Evolutionary conservation across 2,797 vertebrate species (phyloP).

Genomic region (Clarias laeviceps): DNA sequence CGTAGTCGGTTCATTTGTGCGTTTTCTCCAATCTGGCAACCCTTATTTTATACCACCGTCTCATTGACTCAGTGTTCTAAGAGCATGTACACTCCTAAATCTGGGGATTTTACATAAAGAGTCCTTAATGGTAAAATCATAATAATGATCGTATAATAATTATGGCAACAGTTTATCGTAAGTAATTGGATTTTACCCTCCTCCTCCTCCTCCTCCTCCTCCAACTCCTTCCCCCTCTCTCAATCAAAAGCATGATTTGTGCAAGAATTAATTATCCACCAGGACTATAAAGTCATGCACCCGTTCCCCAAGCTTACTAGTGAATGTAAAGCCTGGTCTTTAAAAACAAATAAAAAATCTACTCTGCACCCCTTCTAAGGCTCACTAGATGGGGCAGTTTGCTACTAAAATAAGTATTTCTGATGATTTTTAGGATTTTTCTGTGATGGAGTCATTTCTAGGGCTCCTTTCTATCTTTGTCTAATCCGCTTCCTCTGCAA

Average conservation of each 20-base stretch:
- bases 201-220: no score
- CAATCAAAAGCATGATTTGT: no score
- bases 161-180: no score
- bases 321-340: neutral
- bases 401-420: neutral
- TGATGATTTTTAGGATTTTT: neutral
- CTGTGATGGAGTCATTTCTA: neutral
- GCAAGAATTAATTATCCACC: no score
- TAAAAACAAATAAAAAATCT: neutral
- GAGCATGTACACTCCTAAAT: neutral
- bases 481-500: neutral
- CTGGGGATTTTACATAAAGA: neutral
- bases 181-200: no score
- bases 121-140: no score
- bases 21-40: neutral
- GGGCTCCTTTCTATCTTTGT: slow-evolving; percentile 25
- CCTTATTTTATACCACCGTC: neutral
- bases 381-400: slow-evolving; percentile 45
- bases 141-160: no score
- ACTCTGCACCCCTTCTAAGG: neutral
- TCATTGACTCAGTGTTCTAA: neutral
- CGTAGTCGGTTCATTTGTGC: neutral
- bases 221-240: no score
- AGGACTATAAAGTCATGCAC: neutral
- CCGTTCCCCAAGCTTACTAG: neutral